A percentile compares a stretch with the other conserved stretches of the same genome.
phyloP scores from a whole-genome alignment of 1,140 invertebrate genomes.

The Oncopeltus fasciatus region DNA sequence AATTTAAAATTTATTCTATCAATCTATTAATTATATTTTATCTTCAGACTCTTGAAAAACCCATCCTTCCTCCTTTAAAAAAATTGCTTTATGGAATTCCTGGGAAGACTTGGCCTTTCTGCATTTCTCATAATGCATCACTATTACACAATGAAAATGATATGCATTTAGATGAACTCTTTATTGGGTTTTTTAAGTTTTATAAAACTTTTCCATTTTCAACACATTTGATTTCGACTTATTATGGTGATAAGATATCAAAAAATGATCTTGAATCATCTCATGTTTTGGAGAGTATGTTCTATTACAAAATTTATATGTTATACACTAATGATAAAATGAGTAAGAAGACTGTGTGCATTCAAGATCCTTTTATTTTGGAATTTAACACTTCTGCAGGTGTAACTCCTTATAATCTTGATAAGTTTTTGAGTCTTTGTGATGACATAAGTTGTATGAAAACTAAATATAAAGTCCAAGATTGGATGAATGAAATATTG shows the following conservation, averaged over 20 bases:
- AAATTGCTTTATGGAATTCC: not conserved
- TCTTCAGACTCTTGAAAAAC: not conserved
- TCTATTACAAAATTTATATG: not conserved
- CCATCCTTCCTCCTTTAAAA: not conserved
- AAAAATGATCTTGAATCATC: not conserved
- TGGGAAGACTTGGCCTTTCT: not conserved
- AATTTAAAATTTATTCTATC: slow-evolving; percentile 3
- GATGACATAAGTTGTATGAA: not conserved
- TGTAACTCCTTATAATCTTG: not conserved
- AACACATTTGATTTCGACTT: slow-evolving; percentile 6
- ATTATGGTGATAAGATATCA: not conserved
- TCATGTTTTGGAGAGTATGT: not conserved
- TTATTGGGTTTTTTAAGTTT: slow-evolving; percentile 4
- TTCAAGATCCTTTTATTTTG: slow-evolving; percentile 6
- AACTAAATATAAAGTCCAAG: not conserved
- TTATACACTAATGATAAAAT: not conserved
- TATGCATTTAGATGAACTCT: not conserved
- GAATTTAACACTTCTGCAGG: not conserved
- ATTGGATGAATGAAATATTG: not conserved
- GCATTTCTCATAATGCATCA: not conserved
- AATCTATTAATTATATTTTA: slow-evolving; percentile 9
- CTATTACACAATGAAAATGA: not conserved
- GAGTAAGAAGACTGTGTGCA: not conserved
- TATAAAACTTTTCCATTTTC: not conserved
- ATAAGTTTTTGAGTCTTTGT: not conserved